These are phyloP conservation scores for Pachypanchax playfairii DNA, from an alignment of 2,113 vertebrate genomes.

Conservation along the genomic window DNA sequence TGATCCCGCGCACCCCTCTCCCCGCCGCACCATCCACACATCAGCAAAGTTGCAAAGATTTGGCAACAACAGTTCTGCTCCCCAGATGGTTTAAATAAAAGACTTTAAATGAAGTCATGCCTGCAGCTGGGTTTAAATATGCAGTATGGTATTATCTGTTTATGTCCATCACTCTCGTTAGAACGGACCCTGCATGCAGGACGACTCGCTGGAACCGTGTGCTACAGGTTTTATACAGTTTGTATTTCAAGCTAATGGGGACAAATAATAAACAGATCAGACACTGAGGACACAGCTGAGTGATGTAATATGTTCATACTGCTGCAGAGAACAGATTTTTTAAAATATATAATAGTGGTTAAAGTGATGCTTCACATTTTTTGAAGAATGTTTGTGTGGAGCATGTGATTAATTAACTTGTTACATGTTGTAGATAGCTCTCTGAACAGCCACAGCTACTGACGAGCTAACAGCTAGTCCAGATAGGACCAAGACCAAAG, in stretches of 20 bases:
- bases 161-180: slow-evolving; percentile 3
- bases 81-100: slow-evolving; percentile 41
- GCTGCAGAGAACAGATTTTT: neutral
- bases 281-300: neutral
- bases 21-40: slow-evolving; percentile 14
- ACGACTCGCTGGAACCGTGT: neutral
- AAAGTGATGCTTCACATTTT: too few relatives aligned
- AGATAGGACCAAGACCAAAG: too few relatives aligned
- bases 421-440: too few relatives aligned
- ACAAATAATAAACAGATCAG: slow-evolving; percentile 2
- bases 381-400: too few relatives aligned
- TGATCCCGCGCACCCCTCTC: slow-evolving; percentile 33
- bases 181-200: neutral
- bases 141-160: slow-evolving; percentile 22
- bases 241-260: neutral
- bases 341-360: too few relatives aligned
- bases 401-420: too few relatives aligned
- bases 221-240: neutral
- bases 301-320: neutral
- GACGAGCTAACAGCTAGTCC: too few relatives aligned
- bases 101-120: slow-evolving; percentile 42
- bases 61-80: slow-evolving; percentile 47
- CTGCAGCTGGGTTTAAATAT: slow-evolving; percentile 36
- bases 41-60: slow-evolving; percentile 52
- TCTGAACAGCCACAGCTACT: too few relatives aligned